Evolutionary conservation across 1,140 invertebrate species (phyloP).

Genomic region (Pseudachorutes palmiensis): DNA sequence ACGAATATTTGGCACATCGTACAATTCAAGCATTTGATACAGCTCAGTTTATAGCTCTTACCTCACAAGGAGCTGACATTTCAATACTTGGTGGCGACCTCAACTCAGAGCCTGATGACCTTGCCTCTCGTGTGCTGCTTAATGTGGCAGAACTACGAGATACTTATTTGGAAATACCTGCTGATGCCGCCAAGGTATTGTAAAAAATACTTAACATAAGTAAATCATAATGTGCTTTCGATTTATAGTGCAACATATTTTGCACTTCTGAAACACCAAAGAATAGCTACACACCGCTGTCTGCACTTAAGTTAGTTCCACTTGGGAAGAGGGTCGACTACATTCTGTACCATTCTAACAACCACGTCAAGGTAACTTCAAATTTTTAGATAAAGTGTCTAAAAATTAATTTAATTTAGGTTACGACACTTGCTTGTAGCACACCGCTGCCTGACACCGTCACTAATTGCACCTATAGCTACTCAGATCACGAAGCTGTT

Average conservation of each 20-base stretch:
- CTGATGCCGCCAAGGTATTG: no score
- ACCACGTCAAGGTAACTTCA: constrained; percentile 48
- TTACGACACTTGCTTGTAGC: constrained; percentile 54
- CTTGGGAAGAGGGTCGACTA: constrained; percentile 85
- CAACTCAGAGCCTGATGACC: constrained; percentile 77
- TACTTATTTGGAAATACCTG: constrained; percentile 41
- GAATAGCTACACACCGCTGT: constrained; percentile 68
- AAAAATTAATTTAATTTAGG: no score
- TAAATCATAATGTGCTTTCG: no score
- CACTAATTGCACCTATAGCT: constrained; percentile 63
- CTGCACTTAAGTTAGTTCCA: constrained; percentile 50
- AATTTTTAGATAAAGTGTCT: no score
- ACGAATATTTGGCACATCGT: constrained; percentile 84
- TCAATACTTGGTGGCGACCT: constrained; percentile 85
- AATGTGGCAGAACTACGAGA: constrained; percentile 49
- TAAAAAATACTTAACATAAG: no score
- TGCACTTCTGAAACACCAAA: constrained; percentile 67
- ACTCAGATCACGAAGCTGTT: constrained; percentile 90
- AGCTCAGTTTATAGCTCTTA: constrained; percentile 82
- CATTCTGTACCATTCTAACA: constrained; percentile 61
- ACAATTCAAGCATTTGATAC: constrained; percentile 87
- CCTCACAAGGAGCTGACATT: constrained; percentile 65
- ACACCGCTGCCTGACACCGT: constrained; percentile 65
- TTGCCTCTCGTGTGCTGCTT: constrained; percentile 60
- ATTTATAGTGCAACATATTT: no score